Percentiles rank a stretch among this genome's conserved stretches.
Evolutionary conservation across 2,888 invertebrate species (phyloP).

Genomic region (Drosophila anomalipes): DNA sequence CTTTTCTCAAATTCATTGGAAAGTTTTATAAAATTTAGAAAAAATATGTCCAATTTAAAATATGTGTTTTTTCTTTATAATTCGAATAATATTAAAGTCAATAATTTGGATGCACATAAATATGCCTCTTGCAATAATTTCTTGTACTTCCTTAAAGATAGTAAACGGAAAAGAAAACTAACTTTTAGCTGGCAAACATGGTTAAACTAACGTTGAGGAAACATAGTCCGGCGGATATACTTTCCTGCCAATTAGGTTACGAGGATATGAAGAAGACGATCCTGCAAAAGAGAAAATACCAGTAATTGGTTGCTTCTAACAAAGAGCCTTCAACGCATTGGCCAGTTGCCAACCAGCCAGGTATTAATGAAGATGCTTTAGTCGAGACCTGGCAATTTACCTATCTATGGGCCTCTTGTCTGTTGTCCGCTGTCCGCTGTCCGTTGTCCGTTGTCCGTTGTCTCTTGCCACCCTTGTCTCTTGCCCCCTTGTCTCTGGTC

Average conservation of each 20-base stretch:
- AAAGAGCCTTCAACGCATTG: slow-evolving; percentile 11
- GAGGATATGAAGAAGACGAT: neutral
- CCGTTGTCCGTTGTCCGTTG: neutral
- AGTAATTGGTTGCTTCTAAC: slow-evolving; percentile 1
- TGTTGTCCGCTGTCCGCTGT: neutral
- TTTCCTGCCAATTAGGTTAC: neutral
- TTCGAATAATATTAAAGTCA: neutral
- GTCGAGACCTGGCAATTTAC: slow-evolving; percentile 17
- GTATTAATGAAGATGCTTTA: slow-evolving; percentile 3
- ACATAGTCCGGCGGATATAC: neutral
- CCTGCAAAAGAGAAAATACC: neutral
- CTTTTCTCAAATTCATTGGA: neutral
- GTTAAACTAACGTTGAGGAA: neutral
- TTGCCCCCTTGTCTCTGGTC: neutral
- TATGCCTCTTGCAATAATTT: neutral
- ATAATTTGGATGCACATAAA: neutral
- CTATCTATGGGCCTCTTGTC: slow-evolving; percentile 26
- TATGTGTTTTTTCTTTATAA: neutral
- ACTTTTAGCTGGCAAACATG: neutral
- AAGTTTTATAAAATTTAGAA: neutral
- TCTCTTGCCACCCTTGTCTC: no score
- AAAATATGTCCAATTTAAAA: neutral
- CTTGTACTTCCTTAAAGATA: neutral
- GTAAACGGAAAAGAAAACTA: no score
- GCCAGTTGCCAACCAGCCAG: slow-evolving; percentile 16